A percentile compares a stretch with the other conserved stretches of the same genome.
These are phyloP conservation scores for Linhomoeus sp. DNA, from an alignment of 2,888 invertebrate species.

Conservation along the genomic window DNA sequence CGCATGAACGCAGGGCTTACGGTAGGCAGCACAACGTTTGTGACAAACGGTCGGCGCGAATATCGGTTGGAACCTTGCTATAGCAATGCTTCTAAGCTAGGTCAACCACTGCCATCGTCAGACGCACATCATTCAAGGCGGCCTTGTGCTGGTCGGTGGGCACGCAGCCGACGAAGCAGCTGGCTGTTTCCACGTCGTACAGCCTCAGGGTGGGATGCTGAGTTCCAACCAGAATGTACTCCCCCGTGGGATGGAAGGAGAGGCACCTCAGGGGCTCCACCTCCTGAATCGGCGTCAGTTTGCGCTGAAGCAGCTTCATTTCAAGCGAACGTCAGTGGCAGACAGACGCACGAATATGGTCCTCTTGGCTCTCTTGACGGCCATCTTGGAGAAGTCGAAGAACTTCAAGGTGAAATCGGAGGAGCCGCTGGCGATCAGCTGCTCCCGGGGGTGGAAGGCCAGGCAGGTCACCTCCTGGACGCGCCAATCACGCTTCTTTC, in stretches of 20 bases:
- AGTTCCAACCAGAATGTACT: slow-evolving; percentile 77
- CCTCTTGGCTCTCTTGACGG: slow-evolving; percentile 89
- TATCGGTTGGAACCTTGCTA: too few relatives aligned
- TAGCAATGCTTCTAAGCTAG: too few relatives aligned
- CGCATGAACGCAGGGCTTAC: too few relatives aligned
- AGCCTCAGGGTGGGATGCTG: slow-evolving; percentile 63
- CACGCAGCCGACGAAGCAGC: slow-evolving; percentile 80
- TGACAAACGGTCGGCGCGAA: too few relatives aligned
- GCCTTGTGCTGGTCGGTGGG: slow-evolving; percentile 41
- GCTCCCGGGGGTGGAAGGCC: slow-evolving; percentile 87
- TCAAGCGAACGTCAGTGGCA: too few relatives aligned
- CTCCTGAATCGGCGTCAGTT: slow-evolving; percentile 41
- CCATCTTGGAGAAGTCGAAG: slow-evolving; percentile 93
- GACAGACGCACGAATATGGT: slow-evolving; percentile 56
- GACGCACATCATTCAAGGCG: slow-evolving; percentile 30
- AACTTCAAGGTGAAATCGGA: slow-evolving; percentile 80
- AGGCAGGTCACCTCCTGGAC: slow-evolving; percentile 68
- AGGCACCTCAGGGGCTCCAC: slow-evolving; percentile 71
- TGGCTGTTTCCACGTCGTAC: slow-evolving; percentile 82
- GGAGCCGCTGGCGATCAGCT: slow-evolving; percentile 81
- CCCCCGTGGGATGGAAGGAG: slow-evolving; percentile 84
- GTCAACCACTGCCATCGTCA: too few relatives aligned
- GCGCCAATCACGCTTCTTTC: not conserved
- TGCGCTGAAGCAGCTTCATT: too few relatives aligned
- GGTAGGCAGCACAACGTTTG: too few relatives aligned